These are phyloP conservation scores for Stercorarius parasiticus DNA, from an alignment of 2,113 vertebrate species.

Conservation along the genomic window DNA sequence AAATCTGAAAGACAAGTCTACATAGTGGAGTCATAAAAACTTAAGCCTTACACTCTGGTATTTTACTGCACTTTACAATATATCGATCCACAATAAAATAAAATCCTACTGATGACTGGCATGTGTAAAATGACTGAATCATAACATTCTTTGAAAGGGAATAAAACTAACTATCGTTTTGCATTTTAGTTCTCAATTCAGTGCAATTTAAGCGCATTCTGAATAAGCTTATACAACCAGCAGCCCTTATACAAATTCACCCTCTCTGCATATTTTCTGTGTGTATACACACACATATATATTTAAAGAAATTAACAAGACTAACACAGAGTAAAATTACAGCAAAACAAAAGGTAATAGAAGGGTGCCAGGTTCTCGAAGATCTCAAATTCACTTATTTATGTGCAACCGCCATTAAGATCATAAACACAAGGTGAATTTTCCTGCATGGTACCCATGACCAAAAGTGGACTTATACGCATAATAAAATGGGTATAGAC, in stretches of 20 bases:
- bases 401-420: not conserved
- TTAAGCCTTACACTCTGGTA: not conserved
- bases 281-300: fast-evolving
- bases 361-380: not conserved
- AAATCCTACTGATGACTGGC: not conserved
- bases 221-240: not conserved
- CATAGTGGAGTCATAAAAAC: fast-evolving
- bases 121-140: not conserved
- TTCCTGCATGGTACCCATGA: not conserved
- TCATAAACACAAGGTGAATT: not conserved
- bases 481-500: not conserved
- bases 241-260: not conserved
- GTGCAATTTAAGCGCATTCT: not conserved
- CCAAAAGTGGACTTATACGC: fast-evolving
- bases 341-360: not conserved
- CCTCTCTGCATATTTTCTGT: not conserved
- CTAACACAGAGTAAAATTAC: not conserved
- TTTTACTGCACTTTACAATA: not conserved
- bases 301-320: not conserved
- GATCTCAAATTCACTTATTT: not conserved
- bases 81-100: not conserved
- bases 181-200: not conserved
- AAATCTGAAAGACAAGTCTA: not conserved
- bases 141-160: not conserved
- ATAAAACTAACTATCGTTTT: fast-evolving